These are phyloP conservation scores for Syngnathus scovelli DNA, from an alignment of 2,113 vertebrate genomes.

Conservation along the genomic window DNA sequence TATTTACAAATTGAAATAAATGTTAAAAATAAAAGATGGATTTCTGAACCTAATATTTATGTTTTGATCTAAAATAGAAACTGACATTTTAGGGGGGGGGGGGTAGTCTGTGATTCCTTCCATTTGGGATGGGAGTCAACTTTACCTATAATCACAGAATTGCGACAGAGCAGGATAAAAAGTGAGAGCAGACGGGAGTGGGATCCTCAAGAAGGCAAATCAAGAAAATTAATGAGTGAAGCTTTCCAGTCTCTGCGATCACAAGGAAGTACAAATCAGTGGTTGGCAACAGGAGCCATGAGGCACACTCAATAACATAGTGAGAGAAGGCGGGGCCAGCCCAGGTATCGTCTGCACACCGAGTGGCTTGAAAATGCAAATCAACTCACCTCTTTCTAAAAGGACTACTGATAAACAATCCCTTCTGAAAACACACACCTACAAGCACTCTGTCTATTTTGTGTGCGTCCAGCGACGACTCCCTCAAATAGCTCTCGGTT, in stretches of 20 bases:
- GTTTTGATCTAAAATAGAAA: too few species aligned
- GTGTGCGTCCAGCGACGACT: slow-evolving; percentile 16
- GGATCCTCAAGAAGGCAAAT: too few species aligned
- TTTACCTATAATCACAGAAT: too few species aligned
- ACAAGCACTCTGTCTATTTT: slow-evolving; percentile 22
- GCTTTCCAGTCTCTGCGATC: slow-evolving; percentile 32
- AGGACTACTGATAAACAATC: not conserved
- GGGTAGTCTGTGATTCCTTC: too few species aligned
- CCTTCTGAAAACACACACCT: slow-evolving; percentile 13
- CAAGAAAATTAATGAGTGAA: not conserved
- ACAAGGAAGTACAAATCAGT: slow-evolving; percentile 46
- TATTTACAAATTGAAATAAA: too few species aligned
- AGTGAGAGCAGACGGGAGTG: too few species aligned
- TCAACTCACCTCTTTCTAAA: slow-evolving; percentile 14
- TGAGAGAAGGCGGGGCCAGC: slow-evolving; percentile 50
- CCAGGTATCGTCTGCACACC: slow-evolving; percentile 59
- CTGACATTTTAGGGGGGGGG: too few species aligned
- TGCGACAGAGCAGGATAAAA: too few species aligned
- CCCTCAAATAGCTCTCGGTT: slow-evolving; percentile 21
- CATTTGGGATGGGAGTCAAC: too few species aligned
- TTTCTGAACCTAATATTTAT: too few species aligned
- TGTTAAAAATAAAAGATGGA: too few species aligned
- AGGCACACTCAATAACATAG: slow-evolving; percentile 33
- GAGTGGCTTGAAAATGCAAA: slow-evolving; percentile 41
- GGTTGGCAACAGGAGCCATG: slow-evolving; percentile 38